These are phyloP conservation scores for Apaloderma vittatum DNA, from an alignment of 2,113 vertebrate species.

Conservation along the genomic window DNA sequence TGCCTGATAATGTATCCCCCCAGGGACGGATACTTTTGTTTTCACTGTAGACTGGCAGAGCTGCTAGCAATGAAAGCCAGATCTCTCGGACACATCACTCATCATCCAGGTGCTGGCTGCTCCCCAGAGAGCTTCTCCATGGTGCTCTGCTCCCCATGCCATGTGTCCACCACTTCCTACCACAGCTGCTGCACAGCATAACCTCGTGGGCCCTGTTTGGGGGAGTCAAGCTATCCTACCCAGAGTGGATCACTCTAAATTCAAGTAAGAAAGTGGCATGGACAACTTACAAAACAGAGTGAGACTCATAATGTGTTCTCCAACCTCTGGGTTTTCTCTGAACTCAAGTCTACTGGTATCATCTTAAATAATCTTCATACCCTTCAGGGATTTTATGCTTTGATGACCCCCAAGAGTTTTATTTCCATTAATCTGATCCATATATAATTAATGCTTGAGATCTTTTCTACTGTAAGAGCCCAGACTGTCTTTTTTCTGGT, in stretches of 20 bases:
- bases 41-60: not conserved
- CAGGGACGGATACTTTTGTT: fast-evolving
- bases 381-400: not conserved
- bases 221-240: not conserved
- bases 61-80: not conserved
- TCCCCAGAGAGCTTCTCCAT: not conserved
- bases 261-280: too few species aligned
- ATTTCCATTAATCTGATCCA: not conserved
- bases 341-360: not conserved
- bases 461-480: not conserved
- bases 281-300: too few species aligned
- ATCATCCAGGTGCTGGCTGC: not conserved
- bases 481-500: not conserved
- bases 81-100: not conserved
- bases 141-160: not conserved
- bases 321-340: not conserved
- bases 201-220: fast-evolving
- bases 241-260: too few species aligned
- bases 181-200: not conserved
- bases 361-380: not conserved
- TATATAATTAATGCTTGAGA: not conserved
- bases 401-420: not conserved
- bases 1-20: not conserved
- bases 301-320: too few species aligned
- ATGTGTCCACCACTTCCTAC: not conserved